These are phyloP conservation scores for Eulemur rufifrons DNA, from an alignment of 2,113 vertebrate genomes.

Conservation along the genomic window DNA sequence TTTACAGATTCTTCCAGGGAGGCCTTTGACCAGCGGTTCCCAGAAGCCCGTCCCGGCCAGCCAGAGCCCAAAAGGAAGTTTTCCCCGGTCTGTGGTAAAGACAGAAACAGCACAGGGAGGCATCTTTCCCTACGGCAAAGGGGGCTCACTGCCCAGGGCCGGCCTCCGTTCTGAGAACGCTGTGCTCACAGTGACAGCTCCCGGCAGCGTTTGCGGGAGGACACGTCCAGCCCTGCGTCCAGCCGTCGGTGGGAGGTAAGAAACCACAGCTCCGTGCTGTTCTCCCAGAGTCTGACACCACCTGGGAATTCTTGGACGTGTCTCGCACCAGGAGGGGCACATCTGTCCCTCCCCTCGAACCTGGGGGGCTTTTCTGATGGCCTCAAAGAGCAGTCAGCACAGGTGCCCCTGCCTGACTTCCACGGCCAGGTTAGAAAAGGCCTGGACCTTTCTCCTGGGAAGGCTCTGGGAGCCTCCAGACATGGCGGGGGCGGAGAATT, in stretches of 20 bases:
- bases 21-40: neutral
- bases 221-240: no score
- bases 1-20: neutral
- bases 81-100: neutral
- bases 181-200: no score
- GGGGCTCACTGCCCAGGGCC: neutral
- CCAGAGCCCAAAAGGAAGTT: neutral
- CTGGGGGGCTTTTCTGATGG: neutral
- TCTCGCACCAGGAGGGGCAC: neutral
- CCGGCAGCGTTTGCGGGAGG: no score
- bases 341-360: neutral
- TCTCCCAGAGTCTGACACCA: neutral
- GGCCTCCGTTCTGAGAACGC: neutral
- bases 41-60: neutral
- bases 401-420: no score
- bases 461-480: no score
- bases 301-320: neutral
- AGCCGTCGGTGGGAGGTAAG: no score
- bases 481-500: no score
- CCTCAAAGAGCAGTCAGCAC: no score
- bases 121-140: no score
- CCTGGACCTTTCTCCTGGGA: no score
- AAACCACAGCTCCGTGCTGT: neutral
- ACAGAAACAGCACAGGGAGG: fast-evolving
- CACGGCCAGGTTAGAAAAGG: no score